Base-by-base conservation (phyloP, 2,113 vertebrate species). In the Strix aluco region DNA sequence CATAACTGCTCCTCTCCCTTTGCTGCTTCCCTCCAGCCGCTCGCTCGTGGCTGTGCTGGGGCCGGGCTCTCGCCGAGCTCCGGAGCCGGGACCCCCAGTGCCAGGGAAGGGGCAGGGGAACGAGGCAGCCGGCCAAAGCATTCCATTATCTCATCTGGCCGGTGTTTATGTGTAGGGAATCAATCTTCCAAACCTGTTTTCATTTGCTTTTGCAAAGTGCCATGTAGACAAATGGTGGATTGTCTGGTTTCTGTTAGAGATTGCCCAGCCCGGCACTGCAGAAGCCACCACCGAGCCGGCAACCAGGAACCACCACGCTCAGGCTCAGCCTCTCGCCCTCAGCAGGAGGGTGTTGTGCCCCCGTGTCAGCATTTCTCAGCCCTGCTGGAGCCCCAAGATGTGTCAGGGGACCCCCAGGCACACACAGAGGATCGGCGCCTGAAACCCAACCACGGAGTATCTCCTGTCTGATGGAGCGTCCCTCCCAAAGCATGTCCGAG, bases 191-290 rank as follows among this genome's bases (percentile, higher is more conserved):
- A 4, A 66, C 20, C 46, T 8, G 29, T 12, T 25, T 8, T 4
- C 2, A 0, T 22, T 30, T 5, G 19, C 2, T 27, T 67, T 47
- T 17, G n/a, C 57, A n/a, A 54, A 66, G 30, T 0, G 23, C 19
- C 10, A 6, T 0, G 12, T 0, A 7, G 36, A 12, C 32, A 34
- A 30, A 17, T 0, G 9, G 49, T 5, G 19, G 21, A 9, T 12
- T 9, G 25, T 4, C 55, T 5, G 57, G 8, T 3, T 54, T 32
- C 9, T 26, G 51, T 13, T 4, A 13, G 2, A 0, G 1, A 3
- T 8, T 25, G 19, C 38, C 51, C 38, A 74, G 49, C 55, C 44
- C 0, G 4, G 72, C 15, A 8, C 40, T 7, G 54, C 54, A 15
- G 9, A 44, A 85, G 65, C 2, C 79, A 72, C 29, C 72, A 9